Conservation (phyloP, 2,113 vertebrate species). For the Jacana jacana region DNA sequence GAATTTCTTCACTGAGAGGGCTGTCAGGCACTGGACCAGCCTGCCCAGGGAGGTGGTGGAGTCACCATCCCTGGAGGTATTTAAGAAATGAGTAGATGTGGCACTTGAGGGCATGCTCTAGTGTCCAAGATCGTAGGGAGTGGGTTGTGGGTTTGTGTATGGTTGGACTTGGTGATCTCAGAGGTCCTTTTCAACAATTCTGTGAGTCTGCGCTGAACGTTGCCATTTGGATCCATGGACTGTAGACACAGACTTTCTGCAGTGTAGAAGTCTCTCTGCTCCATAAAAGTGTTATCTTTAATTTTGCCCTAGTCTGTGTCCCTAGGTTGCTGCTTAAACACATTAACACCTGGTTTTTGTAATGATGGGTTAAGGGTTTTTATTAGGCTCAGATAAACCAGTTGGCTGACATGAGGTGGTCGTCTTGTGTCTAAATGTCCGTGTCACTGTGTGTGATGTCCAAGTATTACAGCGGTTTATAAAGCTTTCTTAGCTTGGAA, state of each 20-base stretch:
- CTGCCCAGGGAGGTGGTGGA: no score
- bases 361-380: not conserved
- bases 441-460: fast-evolving
- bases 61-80: no score
- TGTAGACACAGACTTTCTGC: not conserved
- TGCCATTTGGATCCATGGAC: not conserved
- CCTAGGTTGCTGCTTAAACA: fast-evolving
- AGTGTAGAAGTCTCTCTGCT: not conserved
- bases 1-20: no score
- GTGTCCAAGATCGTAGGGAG: no score
- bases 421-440: not conserved
- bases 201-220: not conserved
- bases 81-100: no score
- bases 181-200: no score
- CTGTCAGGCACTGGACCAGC: no score
- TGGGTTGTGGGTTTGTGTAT: no score
- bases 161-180: no score
- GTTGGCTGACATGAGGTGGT: not conserved
- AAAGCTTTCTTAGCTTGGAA: not conserved
- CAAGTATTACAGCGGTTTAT: not conserved
- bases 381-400: not conserved
- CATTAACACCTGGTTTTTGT: not conserved
- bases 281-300: fast-evolving
- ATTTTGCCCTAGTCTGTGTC: not conserved
- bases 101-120: no score